A percentile compares a stretch with the other conserved stretches of the same genome.
phyloP scores from a whole-genome alignment of 2,797 vertebrate species.

The Hephaestus fuliginosus region DNA sequence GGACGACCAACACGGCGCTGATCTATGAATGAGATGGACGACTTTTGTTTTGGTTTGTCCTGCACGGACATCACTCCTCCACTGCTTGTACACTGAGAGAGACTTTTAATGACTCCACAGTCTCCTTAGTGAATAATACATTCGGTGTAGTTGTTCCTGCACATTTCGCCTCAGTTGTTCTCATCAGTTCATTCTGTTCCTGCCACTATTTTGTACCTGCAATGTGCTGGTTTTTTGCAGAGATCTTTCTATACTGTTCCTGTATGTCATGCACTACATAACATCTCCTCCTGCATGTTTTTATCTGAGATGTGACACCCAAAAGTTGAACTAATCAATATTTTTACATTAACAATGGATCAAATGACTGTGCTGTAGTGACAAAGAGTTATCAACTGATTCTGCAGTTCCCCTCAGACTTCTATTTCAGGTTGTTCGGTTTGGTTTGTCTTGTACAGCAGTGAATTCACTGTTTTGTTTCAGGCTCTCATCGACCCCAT shows the following conservation, averaged over 20 bases:
- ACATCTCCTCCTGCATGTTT: background rate
- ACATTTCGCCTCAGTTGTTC: background rate
- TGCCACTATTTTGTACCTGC: background rate
- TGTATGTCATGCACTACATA: background rate
- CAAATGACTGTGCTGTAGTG: background rate
- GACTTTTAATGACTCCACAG: conserved; percentile 29
- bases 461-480: too few species aligned
- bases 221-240: background rate
- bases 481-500: too few species aligned
- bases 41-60: conserved; percentile 20
- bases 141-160: background rate
- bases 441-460: too few species aligned
- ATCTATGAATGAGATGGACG: conserved; percentile 25
- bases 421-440: background rate
- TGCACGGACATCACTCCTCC: background rate
- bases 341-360: background rate
- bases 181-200: background rate
- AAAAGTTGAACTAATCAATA: background rate
- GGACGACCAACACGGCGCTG: conserved; percentile 8
- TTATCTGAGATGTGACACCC: background rate
- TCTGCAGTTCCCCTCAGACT: background rate
- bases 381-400: background rate
- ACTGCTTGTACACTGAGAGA: background rate
- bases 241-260: background rate
- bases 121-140: conserved; percentile 13